A percentile compares a stretch with the other conserved stretches of the same genome.
Evolutionary conservation across 2,797 vertebrate species (phyloP).

Genomic region (Pseudocheirus occidentalis): DNA sequence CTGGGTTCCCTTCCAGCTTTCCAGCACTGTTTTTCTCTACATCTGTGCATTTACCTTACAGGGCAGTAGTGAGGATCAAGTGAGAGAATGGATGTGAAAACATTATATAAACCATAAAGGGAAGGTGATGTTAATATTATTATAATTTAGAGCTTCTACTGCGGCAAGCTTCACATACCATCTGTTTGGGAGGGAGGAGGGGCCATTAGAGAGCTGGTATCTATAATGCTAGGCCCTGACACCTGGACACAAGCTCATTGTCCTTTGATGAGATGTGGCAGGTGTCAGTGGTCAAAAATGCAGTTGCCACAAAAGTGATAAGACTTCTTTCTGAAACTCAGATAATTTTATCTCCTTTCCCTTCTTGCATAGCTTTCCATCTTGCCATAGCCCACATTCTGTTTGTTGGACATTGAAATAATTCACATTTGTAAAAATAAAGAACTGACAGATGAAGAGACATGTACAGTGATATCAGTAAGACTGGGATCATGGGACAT

Average conservation of each 20-base stretch:
- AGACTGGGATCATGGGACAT: background rate
- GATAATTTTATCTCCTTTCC: background rate
- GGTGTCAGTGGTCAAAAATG: slow-evolving; percentile 52
- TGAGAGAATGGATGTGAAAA: background rate
- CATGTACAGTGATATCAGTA: background rate
- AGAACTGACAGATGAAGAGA: background rate
- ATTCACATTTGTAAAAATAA: slow-evolving; percentile 1
- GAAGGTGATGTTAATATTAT: background rate
- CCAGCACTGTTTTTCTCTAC: background rate
- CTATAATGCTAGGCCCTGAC: background rate
- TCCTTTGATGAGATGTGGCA: slow-evolving; percentile 16
- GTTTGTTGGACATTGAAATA: background rate
- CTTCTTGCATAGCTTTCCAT: background rate
- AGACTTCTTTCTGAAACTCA: background rate
- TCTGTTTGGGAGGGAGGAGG: background rate
- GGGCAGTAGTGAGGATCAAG: background rate
- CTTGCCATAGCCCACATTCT: background rate
- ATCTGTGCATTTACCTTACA: background rate
- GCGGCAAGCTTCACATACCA: background rate
- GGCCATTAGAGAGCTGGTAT: background rate
- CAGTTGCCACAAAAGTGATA: slow-evolving; percentile 2
- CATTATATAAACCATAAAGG: background rate
- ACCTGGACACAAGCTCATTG: slow-evolving; percentile 37
- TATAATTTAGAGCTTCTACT: background rate
- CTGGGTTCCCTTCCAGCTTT: background rate